Evolutionary conservation across 1,140 invertebrate species (phyloP).

Genomic region (Triops longicaudatus): DNA sequence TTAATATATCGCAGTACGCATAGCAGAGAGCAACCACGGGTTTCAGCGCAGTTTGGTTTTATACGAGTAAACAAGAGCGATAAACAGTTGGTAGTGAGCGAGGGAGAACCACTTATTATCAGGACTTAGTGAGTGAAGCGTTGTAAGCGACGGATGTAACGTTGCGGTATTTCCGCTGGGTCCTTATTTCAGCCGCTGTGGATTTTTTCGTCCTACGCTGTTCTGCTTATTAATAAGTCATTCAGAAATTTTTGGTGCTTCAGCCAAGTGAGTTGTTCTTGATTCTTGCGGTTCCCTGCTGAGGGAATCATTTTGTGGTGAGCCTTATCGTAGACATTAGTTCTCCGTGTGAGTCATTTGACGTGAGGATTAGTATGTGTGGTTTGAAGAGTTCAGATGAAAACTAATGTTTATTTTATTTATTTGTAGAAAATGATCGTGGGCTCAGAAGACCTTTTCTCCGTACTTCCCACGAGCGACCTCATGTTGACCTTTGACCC

Average conservation of each 20-base stretch:
- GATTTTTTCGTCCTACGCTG: background rate
- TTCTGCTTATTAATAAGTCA: background rate
- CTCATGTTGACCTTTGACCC: conserved; percentile 9
- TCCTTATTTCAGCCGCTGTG: background rate
- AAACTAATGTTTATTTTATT: background rate
- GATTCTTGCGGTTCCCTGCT: background rate
- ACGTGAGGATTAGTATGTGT: background rate
- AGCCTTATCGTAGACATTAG: background rate
- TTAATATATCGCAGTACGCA: background rate
- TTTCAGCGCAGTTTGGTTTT: too few species aligned
- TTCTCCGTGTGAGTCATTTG: background rate
- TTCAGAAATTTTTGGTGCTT: background rate
- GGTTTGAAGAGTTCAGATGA: background rate
- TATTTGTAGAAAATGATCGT: background rate
- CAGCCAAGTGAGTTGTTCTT: background rate
- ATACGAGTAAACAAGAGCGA: background rate
- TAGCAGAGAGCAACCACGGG: background rate
- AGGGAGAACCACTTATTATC: background rate
- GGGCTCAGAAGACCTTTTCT: background rate
- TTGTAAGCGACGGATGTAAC: background rate
- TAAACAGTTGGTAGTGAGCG: background rate
- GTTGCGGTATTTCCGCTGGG: background rate
- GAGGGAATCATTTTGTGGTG: background rate
- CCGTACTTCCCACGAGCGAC: background rate
- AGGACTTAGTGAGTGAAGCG: background rate